Conservation (phyloP, 2,113 vertebrate species). For the Phainopepla nitens region DNA sequence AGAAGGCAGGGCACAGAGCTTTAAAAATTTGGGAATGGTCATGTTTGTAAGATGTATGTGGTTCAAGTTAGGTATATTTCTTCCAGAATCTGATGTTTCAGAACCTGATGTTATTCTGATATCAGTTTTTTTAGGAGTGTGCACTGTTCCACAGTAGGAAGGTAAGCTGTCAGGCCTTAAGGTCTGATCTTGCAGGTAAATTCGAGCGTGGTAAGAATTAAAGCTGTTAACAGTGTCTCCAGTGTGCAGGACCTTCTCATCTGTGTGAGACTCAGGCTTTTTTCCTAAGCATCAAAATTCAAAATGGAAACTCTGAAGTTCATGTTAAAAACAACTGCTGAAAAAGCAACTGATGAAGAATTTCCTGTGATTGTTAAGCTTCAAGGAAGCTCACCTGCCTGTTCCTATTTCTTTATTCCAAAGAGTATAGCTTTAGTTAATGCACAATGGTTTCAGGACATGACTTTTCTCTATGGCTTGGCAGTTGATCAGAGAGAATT, state of each 20-base stretch:
- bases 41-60: neutral
- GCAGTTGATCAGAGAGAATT: slow-evolving; percentile 23
- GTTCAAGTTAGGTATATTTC: neutral
- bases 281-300: neutral
- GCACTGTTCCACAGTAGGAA: neutral
- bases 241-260: neutral
- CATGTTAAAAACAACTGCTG: neutral
- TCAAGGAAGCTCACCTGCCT: neutral
- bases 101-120: neutral
- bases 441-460: neutral
- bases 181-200: neutral
- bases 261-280: neutral
- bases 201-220: neutral
- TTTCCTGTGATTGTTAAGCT: neutral
- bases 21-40: neutral
- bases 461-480: slow-evolving; percentile 18
- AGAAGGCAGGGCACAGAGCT: neutral
- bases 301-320: neutral
- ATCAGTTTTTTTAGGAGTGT: neutral
- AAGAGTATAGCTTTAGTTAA: neutral
- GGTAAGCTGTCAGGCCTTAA: neutral
- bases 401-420: slow-evolving; percentile 12
- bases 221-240: neutral
- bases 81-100: neutral
- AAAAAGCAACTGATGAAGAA: neutral